Conservation (phyloP, 1,140 invertebrate species). For the Drosophila gunungcola region DNA sequence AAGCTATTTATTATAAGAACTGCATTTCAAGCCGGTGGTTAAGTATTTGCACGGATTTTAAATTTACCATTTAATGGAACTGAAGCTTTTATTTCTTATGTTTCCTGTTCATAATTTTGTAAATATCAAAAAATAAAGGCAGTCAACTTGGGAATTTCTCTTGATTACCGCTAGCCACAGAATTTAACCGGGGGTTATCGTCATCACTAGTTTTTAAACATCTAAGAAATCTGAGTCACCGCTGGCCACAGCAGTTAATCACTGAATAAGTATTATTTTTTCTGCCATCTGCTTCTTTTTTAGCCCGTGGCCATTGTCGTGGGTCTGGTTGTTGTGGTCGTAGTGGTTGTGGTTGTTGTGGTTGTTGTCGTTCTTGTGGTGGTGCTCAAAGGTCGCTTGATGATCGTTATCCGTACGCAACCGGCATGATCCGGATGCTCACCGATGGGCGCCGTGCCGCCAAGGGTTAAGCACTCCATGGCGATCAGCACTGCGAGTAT, state of each 20-base stretch:
- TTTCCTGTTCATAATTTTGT: too few species aligned
- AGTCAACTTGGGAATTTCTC: too few species aligned
- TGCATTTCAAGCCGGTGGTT: not conserved
- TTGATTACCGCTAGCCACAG: not conserved
- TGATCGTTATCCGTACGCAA: conserved; percentile 59
- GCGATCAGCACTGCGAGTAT: conserved; percentile 5
- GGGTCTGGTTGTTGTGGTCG: conserved; percentile 23
- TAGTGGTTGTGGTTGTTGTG: conserved; percentile 42
- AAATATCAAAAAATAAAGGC: too few species aligned
- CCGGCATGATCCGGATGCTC: conserved; percentile 66
- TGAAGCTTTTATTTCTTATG: too few species aligned
- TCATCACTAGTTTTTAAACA: too few species aligned
- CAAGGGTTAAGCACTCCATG: conserved; percentile 3
- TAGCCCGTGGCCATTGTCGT: conserved; percentile 49
- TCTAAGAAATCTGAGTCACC: too few species aligned
- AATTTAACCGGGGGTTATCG: not conserved
- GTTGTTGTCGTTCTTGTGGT: conserved; percentile 32
- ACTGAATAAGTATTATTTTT: not conserved
- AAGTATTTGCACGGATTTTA: not conserved
- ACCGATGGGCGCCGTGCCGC: conserved; percentile 33
- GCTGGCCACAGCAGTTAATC: too few species aligned
- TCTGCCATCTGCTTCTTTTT: not conserved
- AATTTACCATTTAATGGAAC: too few species aligned
- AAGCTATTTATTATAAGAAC: too few species aligned
- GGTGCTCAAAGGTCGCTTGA: conserved; percentile 42